Conservation (phyloP, 2,797 vertebrate species). For the Syndactyla subalaris region DNA sequence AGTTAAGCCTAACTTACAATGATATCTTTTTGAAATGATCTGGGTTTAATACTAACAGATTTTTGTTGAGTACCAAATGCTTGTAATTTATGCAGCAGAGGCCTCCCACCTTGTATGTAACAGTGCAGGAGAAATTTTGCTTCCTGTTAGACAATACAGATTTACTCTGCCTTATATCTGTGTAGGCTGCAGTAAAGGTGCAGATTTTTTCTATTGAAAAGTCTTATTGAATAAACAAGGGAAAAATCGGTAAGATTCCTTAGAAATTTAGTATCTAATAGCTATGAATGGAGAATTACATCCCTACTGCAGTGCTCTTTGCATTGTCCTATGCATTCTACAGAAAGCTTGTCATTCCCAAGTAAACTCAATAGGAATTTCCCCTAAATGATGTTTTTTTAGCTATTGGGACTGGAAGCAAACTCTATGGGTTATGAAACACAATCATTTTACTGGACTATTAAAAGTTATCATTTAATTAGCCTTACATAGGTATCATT, state of each 20-base stretch:
- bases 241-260: not conserved
- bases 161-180: not conserved
- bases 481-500: not conserved
- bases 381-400: not conserved
- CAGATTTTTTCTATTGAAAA: not conserved
- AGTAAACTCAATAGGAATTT: not conserved
- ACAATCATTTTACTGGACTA: not conserved
- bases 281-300: not conserved
- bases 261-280: not conserved
- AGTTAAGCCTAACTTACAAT: not conserved
- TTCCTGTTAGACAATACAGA: not conserved
- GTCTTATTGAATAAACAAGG: not conserved
- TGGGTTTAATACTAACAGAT: not conserved
- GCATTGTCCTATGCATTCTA: not conserved
- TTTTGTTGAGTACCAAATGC: slow-evolving; percentile 22
- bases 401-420: not conserved
- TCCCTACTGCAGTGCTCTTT: not conserved
- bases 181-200: not conserved
- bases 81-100: slow-evolving; percentile 5
- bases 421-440: not conserved
- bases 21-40: not conserved
- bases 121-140: slow-evolving; percentile 3
- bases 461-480: not conserved
- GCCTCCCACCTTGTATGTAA: not conserved
- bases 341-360: not conserved